phyloP scores from a whole-genome alignment of 2,113 vertebrate genomes.

The Vicugna pacos region DNA sequence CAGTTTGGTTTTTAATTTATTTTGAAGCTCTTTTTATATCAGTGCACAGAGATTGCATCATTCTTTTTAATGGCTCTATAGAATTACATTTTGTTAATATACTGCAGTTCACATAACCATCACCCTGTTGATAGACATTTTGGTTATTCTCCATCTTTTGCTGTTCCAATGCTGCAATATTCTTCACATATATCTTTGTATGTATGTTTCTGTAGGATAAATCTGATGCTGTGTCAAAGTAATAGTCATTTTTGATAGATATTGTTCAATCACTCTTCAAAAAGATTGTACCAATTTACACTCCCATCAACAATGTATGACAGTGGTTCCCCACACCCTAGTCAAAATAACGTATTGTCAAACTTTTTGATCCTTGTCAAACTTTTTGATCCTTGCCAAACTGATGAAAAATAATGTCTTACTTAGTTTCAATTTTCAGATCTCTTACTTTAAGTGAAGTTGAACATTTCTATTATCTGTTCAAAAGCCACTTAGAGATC shows the following conservation, averaged over 20 bases:
- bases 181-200: background rate
- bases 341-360: background rate
- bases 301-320: background rate
- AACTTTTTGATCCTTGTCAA: background rate
- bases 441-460: background rate
- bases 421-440: conserved; percentile 19
- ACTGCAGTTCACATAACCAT: background rate
- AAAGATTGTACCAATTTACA: background rate
- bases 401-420: background rate
- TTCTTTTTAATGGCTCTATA: conserved; percentile 4
- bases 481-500: conserved; percentile 16
- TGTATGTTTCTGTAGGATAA: background rate
- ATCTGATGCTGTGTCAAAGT: background rate
- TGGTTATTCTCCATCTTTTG: background rate
- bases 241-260: background rate
- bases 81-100: conserved; percentile 18
- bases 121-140: background rate
- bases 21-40: background rate
- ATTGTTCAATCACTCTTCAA: conserved; percentile 12
- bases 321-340: background rate
- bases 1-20: background rate
- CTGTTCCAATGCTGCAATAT: background rate
- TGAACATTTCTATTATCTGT: background rate
- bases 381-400: conserved; percentile 15
- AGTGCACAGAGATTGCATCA: background rate